These are phyloP conservation scores for Mesocentrotus franciscanus DNA, from an alignment of 53 echinoderm and acorn worm species.

Conservation along the genomic window DNA sequence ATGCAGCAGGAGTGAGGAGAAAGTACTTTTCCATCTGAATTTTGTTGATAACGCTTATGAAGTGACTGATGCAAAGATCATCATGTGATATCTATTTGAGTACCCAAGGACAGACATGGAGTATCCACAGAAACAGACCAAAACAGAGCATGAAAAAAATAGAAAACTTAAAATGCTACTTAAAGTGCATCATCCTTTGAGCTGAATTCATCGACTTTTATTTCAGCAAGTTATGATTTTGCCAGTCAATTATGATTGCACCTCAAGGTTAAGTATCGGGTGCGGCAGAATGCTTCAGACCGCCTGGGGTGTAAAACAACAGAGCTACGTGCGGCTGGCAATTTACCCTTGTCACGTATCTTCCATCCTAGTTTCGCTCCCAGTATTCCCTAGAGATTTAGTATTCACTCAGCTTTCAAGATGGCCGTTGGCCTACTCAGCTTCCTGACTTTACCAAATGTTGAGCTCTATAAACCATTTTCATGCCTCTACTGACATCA, in stretches of 20 bases:
- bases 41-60: neutral
- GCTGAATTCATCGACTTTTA: neutral
- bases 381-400: constrained; percentile 16
- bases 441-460: neutral
- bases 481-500: neutral
- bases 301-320: neutral
- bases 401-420: neutral
- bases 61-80: neutral
- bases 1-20: neutral
- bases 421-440: neutral
- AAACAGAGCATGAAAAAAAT: constrained; percentile 42
- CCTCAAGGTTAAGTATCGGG: constrained; percentile 2
- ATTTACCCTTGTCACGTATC: constrained; percentile 37
- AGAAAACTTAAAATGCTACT: constrained; percentile 1
- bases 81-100: neutral
- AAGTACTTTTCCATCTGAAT: constrained; percentile 24
- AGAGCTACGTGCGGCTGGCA: constrained; percentile 33
- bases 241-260: constrained; percentile 14
- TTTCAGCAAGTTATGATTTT: neutral
- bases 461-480: neutral
- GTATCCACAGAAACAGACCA: constrained; percentile 41
- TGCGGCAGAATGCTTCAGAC: neutral
- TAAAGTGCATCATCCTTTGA: constrained; percentile 35
- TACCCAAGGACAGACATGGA: constrained; percentile 30
- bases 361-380: constrained; percentile 2